Base-by-base conservation (phyloP, 2,113 vertebrate species). In the Clarias macrocephalus region DNA sequence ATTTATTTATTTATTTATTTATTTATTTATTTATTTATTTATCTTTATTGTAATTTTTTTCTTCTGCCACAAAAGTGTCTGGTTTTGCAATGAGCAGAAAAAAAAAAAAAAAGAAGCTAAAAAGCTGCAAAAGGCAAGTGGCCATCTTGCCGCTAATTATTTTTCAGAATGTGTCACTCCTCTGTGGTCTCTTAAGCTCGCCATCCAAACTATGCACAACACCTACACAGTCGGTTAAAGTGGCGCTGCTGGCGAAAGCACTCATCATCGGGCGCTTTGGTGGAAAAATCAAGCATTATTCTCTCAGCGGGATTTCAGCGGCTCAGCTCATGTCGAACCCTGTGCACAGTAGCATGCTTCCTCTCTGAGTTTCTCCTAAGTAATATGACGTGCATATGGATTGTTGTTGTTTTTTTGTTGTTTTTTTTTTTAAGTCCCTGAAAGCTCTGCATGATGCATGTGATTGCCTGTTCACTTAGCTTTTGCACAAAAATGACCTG, bases 141-240 rank as follows among this genome's bases (percentile, higher is more conserved):
- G 84, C 65, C 77, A 87, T 90, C 94, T 88, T 95, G 95, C 97
- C 97, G 97, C 96, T 98, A 97, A 98, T 95, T 96, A 89, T 96
- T 97, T 97, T 94, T 95, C 83, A 85, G 85, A 90, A 57, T 52
- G 28, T 89, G 82, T 93, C 89, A 19, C 91, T 87, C 92, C 89
- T 93, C 91, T 90, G 83, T 89, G 89, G 87, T 92, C 86, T 84
- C 48, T 93, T 66, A 85, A 88, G 90, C 88, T 84, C 88, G 9
- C 88, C 90, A 87, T 81, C 57, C 79, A 54, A 66, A 23, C 62
- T 91, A 85, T 86, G 80, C 85, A 88, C 87, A 92, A 89, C 91
- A 90, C 84, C 88, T 87, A 92, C 94, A 90, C 84, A 91, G 92
- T 92, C 93, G 92, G 93, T 93, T 93, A 90, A 93, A 93, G 91